Evolutionary conservation across 2,888 invertebrate species (phyloP), one percentile per base, ranked within the genome.

Genomic region (Drosophila suboccidentalis): DNA sequence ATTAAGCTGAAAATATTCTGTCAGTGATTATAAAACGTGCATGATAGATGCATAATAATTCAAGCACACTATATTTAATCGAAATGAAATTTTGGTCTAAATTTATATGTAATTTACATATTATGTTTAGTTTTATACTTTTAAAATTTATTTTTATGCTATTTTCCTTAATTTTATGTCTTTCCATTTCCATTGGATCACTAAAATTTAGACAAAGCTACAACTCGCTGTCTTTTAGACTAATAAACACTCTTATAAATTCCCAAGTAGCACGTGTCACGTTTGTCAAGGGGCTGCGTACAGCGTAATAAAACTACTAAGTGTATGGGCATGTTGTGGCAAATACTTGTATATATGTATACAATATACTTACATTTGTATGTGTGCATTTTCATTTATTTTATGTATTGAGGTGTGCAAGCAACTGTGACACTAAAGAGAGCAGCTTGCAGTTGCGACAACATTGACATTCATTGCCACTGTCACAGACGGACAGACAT

Each of bases 231-330:
- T 66, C 66, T 49, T 71, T 59, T 58, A 72, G 75, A 87, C 84
- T 67, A 82, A 88, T 86, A 84, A 84, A 86, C 84, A 84, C 86
- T 84, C 71, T 86, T 86, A 86, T 88, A 86, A 86, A 86, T 86
- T 86, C 80, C 80, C 70, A 72, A 80, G 86, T 72, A 83, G 86
- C 84, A 88, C 81, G 89, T 84, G 78, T 84, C 78, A 81, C 78
- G 64, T 80, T 82, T 82, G 84, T 88, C 84, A 84, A 78, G 81
- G 78, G 89, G 80, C 70, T 82, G 74, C 59, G 51, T 60, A 60
- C 66, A 50, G 63, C 75, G 78, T 80, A 74, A 88, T 84, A 88
- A 86, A 84, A 88, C 70, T 67, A 69, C 70, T 82, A 83, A 84
- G 89, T 84, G 84, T 73, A 86, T 88, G 88, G 65, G 51, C 82